A percentile compares a stretch with the other conserved stretches of the same genome.
These are phyloP conservation scores for Sinodicranocentrus sp. DNA, from an alignment of 2,888 invertebrate species.

Conservation along the genomic window DNA sequence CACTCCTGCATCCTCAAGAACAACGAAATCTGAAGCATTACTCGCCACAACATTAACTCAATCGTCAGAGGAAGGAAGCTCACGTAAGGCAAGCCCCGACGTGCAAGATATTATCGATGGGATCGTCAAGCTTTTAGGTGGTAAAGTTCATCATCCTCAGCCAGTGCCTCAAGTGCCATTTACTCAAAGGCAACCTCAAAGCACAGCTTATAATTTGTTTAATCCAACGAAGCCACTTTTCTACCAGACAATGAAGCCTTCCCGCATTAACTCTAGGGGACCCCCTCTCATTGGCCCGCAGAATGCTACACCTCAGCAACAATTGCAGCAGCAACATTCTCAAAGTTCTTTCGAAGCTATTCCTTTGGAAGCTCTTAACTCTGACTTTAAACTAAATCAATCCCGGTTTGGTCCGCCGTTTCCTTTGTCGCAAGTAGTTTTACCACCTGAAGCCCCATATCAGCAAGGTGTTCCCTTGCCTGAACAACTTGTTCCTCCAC, in stretches of 20 bases:
- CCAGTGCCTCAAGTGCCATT: conserved; percentile 44
- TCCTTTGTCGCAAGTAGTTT: conserved; percentile 64
- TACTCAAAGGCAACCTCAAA: conserved; percentile 53
- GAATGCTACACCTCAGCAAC: conserved; percentile 19
- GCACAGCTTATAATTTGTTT: conserved; percentile 74
- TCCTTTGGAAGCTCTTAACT: conserved; percentile 76
- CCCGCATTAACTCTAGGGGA: conserved; percentile 91
- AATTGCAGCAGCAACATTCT: conserved; percentile 43
- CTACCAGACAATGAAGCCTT: conserved; percentile 72
- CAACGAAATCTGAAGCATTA: conserved; percentile 23
- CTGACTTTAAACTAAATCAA: conserved; percentile 70
- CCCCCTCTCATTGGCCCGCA: conserved; percentile 83
- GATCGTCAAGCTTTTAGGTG: conserved; percentile 91
- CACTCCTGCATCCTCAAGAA: neutral
- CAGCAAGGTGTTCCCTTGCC: conserved; percentile 86
- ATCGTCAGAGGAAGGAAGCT: conserved; percentile 67
- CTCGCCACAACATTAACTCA: conserved; percentile 27
- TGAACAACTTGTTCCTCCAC: conserved; percentile 83
- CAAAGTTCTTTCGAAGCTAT: conserved; percentile 77
- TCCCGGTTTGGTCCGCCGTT: conserved; percentile 74
- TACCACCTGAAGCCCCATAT: conserved; percentile 80
- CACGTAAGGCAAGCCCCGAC: conserved; percentile 80
- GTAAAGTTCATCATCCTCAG: conserved; percentile 83
- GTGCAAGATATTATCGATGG: conserved; percentile 93
- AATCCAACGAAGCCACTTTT: conserved; percentile 73